A percentile compares a stretch with the other conserved stretches of the same genome.
Evolutionary conservation across 2,888 invertebrate species (phyloP).

Genomic region (Folsomia candida): DNA sequence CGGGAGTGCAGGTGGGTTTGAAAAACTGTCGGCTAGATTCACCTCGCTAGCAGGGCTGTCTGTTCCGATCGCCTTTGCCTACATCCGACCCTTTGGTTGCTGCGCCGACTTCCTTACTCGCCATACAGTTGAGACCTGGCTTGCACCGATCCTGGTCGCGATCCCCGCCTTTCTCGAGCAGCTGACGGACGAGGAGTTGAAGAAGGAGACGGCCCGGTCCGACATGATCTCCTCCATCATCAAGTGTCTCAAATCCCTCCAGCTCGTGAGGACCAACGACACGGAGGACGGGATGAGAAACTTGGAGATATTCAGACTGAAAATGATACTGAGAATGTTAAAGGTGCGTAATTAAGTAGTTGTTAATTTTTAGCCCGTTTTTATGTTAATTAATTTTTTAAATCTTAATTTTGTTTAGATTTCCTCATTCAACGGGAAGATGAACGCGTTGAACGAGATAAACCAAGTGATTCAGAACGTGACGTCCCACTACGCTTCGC

Average conservation of each 20-base stretch:
- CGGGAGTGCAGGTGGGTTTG: constrained; percentile 85
- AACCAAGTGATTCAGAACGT: constrained; percentile 93
- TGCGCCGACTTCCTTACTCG: constrained; percentile 88
- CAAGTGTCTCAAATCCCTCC: constrained; percentile 84
- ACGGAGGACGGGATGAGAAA: constrained; percentile 77
- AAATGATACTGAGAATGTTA: constrained; percentile 74
- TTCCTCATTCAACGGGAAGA: constrained; percentile 98
- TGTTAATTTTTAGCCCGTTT: constrained; percentile 16
- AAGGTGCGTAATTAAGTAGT: no score
- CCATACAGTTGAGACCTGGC: constrained; percentile 84
- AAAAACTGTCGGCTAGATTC: constrained; percentile 78
- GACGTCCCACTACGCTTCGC: constrained; percentile 76
- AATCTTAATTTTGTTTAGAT: constrained; percentile 58
- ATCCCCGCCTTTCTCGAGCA: constrained; percentile 86
- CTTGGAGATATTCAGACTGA: constrained; percentile 89
- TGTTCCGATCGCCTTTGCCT: constrained; percentile 73
- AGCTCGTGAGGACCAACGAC: constrained; percentile 71
- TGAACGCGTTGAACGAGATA: constrained; percentile 97
- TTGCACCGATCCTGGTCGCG: constrained; percentile 86
- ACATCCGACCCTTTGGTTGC: constrained; percentile 85
- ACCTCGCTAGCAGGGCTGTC: constrained; percentile 70
- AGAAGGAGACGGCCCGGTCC: constrained; percentile 92
- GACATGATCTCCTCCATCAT: constrained; percentile 93
- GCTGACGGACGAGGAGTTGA: constrained; percentile 90
- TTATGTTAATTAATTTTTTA: constrained; percentile 10